Base-by-base conservation (phyloP, 92 coral and sea anemone species). In the Montipora capitata region DNA sequence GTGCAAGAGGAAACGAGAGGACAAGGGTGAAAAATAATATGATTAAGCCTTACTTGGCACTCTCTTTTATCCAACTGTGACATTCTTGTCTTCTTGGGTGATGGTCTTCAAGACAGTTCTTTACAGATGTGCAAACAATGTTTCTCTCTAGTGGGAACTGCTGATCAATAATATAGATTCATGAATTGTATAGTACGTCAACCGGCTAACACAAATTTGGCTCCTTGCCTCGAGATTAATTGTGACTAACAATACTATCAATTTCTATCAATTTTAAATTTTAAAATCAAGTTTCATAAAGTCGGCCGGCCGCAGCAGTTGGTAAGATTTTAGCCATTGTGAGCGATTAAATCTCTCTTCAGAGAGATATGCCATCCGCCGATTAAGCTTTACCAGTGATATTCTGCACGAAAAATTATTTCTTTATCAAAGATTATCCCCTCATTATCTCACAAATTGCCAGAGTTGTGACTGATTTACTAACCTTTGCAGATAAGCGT, bases 71-170 rank as follows among this genome's bases (percentile, higher is more conserved):
- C 39, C 20, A 40, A 39, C 10, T 4, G 7, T 40, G 1, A 16
- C 7, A 4, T 52, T 12, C 38, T 51, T 9, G 40, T 39, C 42
- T 15, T 69, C 85, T 2, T 69, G 17, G n/a, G 11, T 40, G 52
- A 9, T 39, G 49, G 51, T 48, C 16, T 45, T 79, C 17, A 51
- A 45, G 27, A 13, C 18, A 5, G 5, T 40, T 9, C 38, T 2
- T 3, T n/a, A 59, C 85, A 69, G 85, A 81, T 81, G 85, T 39
- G 39, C 1, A 68, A n/a, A 48, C 20, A 44, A 80, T 79, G 44
- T 44, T 80, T 13, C 35, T 80, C 5, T 5, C 38, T 35, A 12
- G 61, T 3, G 61, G 61, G 61, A 54, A 12, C 10, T 13, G 2
- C 15, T 12, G 15, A 54, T 12, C 15, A 54, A 3, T 12, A 54